Evolutionary conservation across 2,113 vertebrate genomes (phyloP).

Genomic region (Ceyx margarethae): DNA sequence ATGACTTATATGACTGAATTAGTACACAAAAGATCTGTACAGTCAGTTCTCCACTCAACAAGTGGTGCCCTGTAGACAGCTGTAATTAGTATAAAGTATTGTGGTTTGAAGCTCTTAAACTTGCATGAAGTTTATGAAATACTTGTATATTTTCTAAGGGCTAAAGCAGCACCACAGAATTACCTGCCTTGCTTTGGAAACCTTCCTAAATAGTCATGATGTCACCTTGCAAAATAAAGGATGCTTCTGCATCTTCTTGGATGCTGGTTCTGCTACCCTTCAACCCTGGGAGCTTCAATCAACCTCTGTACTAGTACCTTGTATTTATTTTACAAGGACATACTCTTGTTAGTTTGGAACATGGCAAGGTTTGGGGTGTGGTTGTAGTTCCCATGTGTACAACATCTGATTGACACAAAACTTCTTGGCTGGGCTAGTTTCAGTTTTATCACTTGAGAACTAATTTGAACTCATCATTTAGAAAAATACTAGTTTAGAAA

Average conservation of each 20-base stretch:
- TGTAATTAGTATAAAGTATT: not conserved
- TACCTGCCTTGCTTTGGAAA: not conserved
- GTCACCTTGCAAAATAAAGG: not conserved
- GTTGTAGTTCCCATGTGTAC: accelerated
- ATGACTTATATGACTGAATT: not conserved
- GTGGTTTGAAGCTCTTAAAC: not conserved
- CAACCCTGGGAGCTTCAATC: accelerated
- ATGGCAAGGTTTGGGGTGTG: not conserved
- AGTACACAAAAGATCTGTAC: not conserved
- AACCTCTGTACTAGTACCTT: not conserved
- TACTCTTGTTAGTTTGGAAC: not conserved
- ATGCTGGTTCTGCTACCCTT: not conserved
- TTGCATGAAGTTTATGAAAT: not conserved
- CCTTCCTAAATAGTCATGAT: not conserved
- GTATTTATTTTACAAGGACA: not conserved
- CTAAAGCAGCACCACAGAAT: not conserved
- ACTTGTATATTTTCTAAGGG: accelerated
- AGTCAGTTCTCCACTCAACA: not conserved
- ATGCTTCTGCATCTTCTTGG: not conserved
- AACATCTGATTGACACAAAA: not conserved
- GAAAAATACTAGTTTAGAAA: not conserved
- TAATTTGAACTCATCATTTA: not conserved
- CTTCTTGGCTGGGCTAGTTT: not conserved
- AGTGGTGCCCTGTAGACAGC: not conserved
- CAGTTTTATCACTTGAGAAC: not conserved